phyloP scores from a whole-genome alignment of 1,140 invertebrate species.

The Tetranychus cinnabarinus region DNA sequence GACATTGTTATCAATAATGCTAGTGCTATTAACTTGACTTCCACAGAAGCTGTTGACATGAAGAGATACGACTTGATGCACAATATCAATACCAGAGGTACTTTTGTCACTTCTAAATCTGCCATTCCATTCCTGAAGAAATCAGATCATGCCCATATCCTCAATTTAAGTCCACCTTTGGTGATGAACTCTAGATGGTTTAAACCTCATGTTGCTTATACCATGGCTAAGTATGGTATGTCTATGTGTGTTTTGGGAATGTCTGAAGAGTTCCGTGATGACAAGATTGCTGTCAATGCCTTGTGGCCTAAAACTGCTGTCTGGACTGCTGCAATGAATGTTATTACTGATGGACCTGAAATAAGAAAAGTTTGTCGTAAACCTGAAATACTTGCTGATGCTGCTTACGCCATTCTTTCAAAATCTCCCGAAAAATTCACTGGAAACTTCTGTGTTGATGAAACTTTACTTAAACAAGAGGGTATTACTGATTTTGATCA shows the following conservation, averaged over 20 bases:
- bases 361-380: conserved; percentile 38
- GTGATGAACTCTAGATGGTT: conserved; percentile 81
- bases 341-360: conserved; percentile 40
- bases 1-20: conserved; percentile 91
- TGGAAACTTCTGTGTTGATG: conserved; percentile 84
- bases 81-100: conserved; percentile 67
- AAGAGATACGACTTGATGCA: conserved; percentile 89
- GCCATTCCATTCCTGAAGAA: conserved; percentile 74
- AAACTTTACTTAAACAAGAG: conserved; percentile 52
- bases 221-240: conserved; percentile 98
- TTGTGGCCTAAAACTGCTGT: conserved; percentile 91
- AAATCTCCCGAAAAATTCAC: conserved; percentile 50
- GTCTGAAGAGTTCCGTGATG: conserved; percentile 62
- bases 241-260: conserved; percentile 94
- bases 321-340: conserved; percentile 83
- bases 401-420: conserved; percentile 67
- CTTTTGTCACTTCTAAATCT: conserved; percentile 73
- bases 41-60: conserved; percentile 68
- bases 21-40: conserved; percentile 63
- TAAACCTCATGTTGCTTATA: conserved; percentile 75
- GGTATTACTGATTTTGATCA: conserved; percentile 62
- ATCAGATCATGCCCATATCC: conserved; percentile 74
- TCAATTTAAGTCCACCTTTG: conserved; percentile 84
- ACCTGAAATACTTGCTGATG: conserved; percentile 82
- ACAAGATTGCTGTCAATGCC: conserved; percentile 79